phyloP scores from a whole-genome alignment of 2,888 invertebrate genomes.

The Xylota segnis region DNA sequence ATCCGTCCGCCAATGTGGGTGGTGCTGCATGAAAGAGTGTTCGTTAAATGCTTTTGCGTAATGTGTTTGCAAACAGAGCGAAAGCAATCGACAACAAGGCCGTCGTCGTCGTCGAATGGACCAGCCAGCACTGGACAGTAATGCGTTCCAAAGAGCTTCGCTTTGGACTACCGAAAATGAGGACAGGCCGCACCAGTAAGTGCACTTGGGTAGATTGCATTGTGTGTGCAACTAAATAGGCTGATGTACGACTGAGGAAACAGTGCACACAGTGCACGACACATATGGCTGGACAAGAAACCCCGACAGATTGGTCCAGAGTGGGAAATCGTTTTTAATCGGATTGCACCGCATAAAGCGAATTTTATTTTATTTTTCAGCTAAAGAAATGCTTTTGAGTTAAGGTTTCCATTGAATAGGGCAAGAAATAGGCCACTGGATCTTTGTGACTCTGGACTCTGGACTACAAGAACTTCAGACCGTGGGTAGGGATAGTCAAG shows the following conservation, averaged over 20 bases:
- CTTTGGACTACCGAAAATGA: neutral
- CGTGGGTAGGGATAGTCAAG: too few relatives aligned
- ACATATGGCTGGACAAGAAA: neutral
- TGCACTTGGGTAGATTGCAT: slow-evolving; percentile 9
- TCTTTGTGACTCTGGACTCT: too few relatives aligned
- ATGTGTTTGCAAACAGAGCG: slow-evolving; percentile 1
- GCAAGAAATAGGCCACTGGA: too few relatives aligned
- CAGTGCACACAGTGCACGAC: neutral
- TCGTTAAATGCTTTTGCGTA: slow-evolving; percentile 5
- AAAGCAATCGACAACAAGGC: neutral
- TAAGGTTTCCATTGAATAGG: too few relatives aligned
- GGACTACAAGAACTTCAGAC: too few relatives aligned
- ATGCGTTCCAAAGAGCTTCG: neutral
- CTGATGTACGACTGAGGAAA: neutral
- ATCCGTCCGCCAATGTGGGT: neutral
- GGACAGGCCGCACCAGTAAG: slow-evolving; percentile 1
- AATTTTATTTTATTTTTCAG: too few relatives aligned
- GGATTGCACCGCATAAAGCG: neutral
- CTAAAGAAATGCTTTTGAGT: too few relatives aligned
- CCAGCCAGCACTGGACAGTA: neutral
- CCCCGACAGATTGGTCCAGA: neutral
- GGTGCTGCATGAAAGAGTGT: neutral
- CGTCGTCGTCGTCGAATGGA: neutral
- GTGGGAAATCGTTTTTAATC: neutral
- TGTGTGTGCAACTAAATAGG: neutral